Evolutionary conservation across 2,888 invertebrate species (phyloP), one percentile per base, ranked within the genome.

Genomic region (Papilio demoleus): DNA sequence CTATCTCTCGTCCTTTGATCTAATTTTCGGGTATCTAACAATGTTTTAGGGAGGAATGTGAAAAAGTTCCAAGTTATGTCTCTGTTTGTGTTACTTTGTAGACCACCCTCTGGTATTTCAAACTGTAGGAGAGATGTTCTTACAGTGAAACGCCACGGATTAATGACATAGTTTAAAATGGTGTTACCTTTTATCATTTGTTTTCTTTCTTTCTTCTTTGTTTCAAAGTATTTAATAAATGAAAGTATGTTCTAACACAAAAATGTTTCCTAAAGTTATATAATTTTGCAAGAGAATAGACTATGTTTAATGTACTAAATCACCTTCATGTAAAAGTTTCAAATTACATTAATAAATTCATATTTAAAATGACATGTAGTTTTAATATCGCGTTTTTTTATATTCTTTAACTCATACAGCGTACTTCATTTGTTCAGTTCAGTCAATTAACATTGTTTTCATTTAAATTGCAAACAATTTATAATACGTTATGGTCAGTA

Each of bases 401-500:
- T 27, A 53, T 8, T 8, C n/a, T 27, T n/a, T n/a, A n/a, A n/a
- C n/a, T n/a, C n/a, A n/a, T n/a, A n/a, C n/a, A n/a, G n/a, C n/a
- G n/a, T n/a, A n/a, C n/a, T n/a, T n/a, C n/a, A n/a, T 11, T 27
- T 31, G 4, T 31, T 9, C 2, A 31, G n/a, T 53, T 31, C 8
- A n/a, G 27, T 8, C 34, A 65, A 58, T 36, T 66, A 59, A 17
- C 58, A 17, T 45, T 36, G 12, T 60, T 60, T 22, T 17, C 14
- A 24, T n/a, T 38, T 47, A 38, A 62, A 24, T 22, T 24, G 40
- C 31, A 12, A 40, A 45, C 27, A 63, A 67, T 59, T 53, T 67
- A 60, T 70, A 70, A 68, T 65, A 68, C 65, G 71, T 70, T 68
- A 67, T 53, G 67, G 56, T 67, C 58, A 71, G 70, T 72, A 72